These are phyloP conservation scores for Bubalus kerabau DNA, from an alignment of 2,113 vertebrate genomes.

Conservation along the genomic window DNA sequence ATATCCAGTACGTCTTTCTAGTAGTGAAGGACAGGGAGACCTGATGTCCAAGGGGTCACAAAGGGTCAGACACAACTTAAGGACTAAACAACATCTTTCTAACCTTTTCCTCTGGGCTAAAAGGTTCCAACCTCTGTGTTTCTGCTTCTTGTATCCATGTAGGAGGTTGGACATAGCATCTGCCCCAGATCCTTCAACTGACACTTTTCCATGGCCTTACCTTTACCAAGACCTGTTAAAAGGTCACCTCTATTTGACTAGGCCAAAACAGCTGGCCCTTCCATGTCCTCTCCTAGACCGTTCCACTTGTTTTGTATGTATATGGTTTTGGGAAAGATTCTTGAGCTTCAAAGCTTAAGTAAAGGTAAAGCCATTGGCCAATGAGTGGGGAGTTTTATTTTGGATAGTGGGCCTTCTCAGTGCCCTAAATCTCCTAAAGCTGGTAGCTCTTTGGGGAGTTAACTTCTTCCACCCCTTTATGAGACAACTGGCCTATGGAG, in stretches of 20 bases:
- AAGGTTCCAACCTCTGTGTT: background rate
- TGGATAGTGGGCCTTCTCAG: background rate
- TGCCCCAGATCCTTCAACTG: background rate
- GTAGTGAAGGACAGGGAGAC: background rate
- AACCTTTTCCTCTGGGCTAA: background rate
- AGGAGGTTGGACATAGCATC: background rate
- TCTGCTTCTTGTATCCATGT: background rate
- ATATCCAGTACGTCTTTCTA: background rate
- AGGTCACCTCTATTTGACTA: background rate
- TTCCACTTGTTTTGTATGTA: background rate
- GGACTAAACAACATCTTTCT: background rate
- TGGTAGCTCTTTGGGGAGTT: background rate
- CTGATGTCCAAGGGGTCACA: background rate
- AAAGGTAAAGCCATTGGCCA: background rate
- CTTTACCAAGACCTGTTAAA: background rate
- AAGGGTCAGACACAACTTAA: background rate
- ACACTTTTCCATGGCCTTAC: background rate
- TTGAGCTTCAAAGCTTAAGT: background rate
- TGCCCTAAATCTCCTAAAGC: background rate
- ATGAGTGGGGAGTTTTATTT: background rate
- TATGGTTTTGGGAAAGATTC: background rate
- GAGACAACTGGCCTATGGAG: background rate
- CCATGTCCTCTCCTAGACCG: background rate
- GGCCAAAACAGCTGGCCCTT: background rate
- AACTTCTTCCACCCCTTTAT: background rate